A percentile compares a stretch with the other conserved stretches of the same genome.
Evolutionary conservation across 2,797 vertebrate species (phyloP).

Genomic region (Malurus splendens): DNA sequence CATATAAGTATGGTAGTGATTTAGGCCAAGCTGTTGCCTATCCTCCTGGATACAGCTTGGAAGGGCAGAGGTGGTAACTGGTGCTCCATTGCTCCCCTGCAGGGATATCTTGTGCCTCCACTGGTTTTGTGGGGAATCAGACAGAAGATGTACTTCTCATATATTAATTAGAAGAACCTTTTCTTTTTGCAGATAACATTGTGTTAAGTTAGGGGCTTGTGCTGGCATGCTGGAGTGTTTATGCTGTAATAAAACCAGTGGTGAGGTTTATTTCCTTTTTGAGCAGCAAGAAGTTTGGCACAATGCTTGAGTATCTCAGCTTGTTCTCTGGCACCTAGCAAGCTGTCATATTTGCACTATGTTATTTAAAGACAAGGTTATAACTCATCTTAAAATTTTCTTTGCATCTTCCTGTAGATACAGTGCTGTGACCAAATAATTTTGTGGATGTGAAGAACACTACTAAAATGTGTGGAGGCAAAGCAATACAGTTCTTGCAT

Average conservation of each 20-base stretch:
- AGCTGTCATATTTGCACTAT: not conserved
- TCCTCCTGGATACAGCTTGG: fast-evolving
- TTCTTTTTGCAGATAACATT: not conserved
- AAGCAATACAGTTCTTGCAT: not conserved
- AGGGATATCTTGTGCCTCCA: not conserved
- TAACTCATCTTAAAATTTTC: not conserved
- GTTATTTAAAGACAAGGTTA: not conserved
- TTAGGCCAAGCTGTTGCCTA: not conserved
- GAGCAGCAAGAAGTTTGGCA: not conserved
- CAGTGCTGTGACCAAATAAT: not conserved
- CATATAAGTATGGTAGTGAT: not conserved
- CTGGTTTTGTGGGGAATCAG: not conserved
- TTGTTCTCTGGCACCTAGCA: not conserved
- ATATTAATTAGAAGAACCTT: not conserved
- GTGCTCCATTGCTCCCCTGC: not conserved
- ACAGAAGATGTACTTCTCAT: not conserved
- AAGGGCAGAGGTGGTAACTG: not conserved
- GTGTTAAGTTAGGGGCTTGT: not conserved
- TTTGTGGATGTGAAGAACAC: not conserved
- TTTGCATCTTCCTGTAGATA: not conserved
- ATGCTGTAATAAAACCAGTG: not conserved
- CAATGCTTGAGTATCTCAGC: not conserved
- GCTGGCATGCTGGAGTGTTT: not conserved
- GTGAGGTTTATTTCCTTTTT: not conserved
- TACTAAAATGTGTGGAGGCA: not conserved